Conservation (phyloP, 2,888 invertebrate genomes). For the Aleiodes leptofemur region DNA sequence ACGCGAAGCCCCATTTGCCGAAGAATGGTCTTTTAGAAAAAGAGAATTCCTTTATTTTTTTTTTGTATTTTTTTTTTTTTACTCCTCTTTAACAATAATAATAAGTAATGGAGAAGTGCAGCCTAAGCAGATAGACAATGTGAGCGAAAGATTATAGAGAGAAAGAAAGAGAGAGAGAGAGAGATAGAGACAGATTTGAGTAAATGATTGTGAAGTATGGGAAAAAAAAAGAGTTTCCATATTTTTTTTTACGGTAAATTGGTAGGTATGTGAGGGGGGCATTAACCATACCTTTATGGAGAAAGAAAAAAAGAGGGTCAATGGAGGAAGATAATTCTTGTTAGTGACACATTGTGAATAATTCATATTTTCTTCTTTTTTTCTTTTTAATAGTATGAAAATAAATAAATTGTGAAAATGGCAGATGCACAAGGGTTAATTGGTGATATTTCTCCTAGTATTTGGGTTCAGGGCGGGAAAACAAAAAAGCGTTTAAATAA, state of each 20-base stretch:
- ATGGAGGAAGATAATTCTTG: neutral
- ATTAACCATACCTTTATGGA: conserved; percentile 10
- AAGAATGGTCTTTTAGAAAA: neutral
- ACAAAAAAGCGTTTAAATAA: conserved; percentile 55
- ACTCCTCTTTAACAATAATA: neutral
- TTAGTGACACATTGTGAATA: conserved; percentile 15
- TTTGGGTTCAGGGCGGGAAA: conserved; percentile 53
- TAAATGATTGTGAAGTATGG: neutral
- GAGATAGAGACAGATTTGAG: neutral
- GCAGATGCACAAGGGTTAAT: conserved; percentile 68
- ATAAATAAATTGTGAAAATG: conserved; percentile 65
- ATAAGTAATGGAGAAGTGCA: conserved; percentile 30
- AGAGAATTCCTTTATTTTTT: no score
- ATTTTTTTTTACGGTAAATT: conserved; percentile 3
- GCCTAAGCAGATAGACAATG: conserved; percentile 43
- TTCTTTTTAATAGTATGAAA: conserved; percentile 40
- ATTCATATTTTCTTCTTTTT: conserved; percentile 1
- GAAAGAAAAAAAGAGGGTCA: conserved; percentile 2
- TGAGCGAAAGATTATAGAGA: conserved; percentile 49
- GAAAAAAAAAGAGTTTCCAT: neutral
- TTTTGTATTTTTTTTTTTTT: no score
- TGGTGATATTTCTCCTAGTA: conserved; percentile 47
- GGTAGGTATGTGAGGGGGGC: neutral
- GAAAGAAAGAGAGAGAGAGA: conserved; percentile 47
- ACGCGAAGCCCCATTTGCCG: conserved; percentile 2